Evolutionary conservation across 2,113 vertebrate species (phyloP), one percentile per base, ranked within the genome.

Genomic region (Cnemophilus loriae): DNA sequence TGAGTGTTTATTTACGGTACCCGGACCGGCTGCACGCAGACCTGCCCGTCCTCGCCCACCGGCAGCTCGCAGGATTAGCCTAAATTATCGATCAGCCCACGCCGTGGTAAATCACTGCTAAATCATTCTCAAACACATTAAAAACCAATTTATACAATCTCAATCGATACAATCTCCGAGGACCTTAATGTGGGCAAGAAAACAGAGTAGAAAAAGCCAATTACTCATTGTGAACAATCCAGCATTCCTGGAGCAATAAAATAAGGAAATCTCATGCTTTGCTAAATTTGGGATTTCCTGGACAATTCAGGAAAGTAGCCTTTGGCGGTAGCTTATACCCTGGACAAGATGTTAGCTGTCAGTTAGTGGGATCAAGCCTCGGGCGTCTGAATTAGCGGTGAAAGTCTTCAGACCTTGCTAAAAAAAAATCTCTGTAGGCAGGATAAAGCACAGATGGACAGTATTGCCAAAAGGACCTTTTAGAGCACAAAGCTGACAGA

Each of bases 331-430:
- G 92, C 42, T 95, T n/a, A 24, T 74, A 47, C 26, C 76, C 95
- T 81, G 97, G 96, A 91, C 91, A 92, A 96, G 96, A 93, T 97
- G 96, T 97, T 97, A 97, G n/a, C 97, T 97, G 97, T 97, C 97
- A 97, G 17, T 82, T 86, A n/a, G 69, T 16, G 96, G 87, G 95
- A 96, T 97, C 96, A 77, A 96, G 97, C 97, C 98, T 76, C 95
- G 93, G 97, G 98, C 97, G 7, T 90, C 93, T 73, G 91, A 95
- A 96, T 98, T 97, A 92, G 59, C 93, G 90, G 87, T 52, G 94
- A 67, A 89, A 95, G 79, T 81, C 97, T 95, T 89, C 57, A 91
- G 81, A 70, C 86, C 7, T 4, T 23, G 8, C 90, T n/a, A 17
- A 74, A 80, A 86, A 32, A 67, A 52, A 20, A 33, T 44, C 8